Conservation (phyloP, 2,113 vertebrate genomes). For the Noturus placidus region DNA sequence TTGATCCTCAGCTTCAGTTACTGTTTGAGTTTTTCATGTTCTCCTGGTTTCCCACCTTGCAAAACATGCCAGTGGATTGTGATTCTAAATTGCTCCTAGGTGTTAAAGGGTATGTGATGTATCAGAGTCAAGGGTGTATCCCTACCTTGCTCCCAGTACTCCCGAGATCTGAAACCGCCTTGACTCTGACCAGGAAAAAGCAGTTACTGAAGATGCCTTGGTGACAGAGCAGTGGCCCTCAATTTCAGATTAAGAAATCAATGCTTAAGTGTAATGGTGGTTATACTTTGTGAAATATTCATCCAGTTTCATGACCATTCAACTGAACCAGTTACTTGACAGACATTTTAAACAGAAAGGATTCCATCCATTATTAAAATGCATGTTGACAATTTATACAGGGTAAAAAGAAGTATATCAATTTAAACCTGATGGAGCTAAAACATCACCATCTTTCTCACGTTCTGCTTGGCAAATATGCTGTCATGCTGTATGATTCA, state of each 20-base stretch:
- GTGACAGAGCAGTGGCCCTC: constrained; percentile 55
- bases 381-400: constrained; percentile 67
- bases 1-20: not conserved
- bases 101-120: not conserved
- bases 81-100: not conserved
- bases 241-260: constrained; percentile 65
- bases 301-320: constrained; percentile 63
- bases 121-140: not conserved
- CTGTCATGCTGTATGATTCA: constrained; percentile 19
- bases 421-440: constrained; percentile 57
- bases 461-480: constrained; percentile 12
- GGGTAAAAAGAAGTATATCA: constrained; percentile 64
- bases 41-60: not conserved
- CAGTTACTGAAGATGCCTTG: not conserved
- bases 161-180: not conserved
- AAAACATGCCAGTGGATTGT: not conserved
- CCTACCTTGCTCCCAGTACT: too few species aligned
- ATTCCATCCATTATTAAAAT: constrained; percentile 66
- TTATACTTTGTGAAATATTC: constrained; percentile 70
- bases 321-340: constrained; percentile 65
- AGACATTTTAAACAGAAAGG: constrained; percentile 56
- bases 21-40: not conserved
- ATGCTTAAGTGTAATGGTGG: constrained; percentile 61
- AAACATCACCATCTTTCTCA: constrained; percentile 51
- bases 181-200: too few species aligned